Conservation (phyloP, 2,888 invertebrate genomes). For the Limnephilus lunatus region DNA sequence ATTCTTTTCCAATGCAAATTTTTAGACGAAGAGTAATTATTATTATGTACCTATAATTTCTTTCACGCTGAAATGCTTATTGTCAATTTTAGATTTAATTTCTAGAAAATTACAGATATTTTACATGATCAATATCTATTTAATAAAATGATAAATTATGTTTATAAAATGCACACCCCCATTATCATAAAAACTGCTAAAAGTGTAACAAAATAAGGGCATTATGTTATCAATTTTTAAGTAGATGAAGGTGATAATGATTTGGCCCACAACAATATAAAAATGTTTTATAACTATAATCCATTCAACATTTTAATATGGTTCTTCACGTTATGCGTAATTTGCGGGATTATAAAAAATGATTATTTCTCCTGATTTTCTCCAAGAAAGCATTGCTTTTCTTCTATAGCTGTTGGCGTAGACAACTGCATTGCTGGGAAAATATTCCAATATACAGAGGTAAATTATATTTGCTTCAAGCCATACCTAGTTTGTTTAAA, state of each 20-base stretch:
- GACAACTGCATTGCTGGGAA: not conserved
- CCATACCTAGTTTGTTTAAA: not conserved
- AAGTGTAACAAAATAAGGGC: not conserved
- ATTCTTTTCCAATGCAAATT: not conserved
- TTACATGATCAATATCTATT: not conserved
- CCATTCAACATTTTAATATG: not conserved
- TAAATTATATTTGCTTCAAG: not conserved
- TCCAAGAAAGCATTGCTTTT: not conserved
- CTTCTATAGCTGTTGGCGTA: not conserved
- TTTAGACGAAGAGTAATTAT: not conserved
- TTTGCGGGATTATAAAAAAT: not conserved
- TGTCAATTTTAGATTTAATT: conserved; percentile 46
- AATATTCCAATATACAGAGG: not conserved
- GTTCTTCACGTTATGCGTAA: not conserved
- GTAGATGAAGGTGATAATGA: not conserved
- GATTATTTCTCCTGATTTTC: not conserved
- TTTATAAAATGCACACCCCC: not conserved
- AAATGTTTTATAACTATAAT: not conserved
- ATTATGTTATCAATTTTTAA: not conserved
- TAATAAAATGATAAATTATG: not conserved
- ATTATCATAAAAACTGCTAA: not conserved
- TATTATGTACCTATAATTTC: not conserved
- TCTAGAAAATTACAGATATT: conserved; percentile 18
- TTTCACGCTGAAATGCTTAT: conserved; percentile 36
- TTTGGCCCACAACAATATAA: not conserved